A percentile compares a stretch with the other conserved stretches of the same genome.
These are phyloP conservation scores for Boulengeromyrus knoepffleri DNA, from an alignment of 2,113 vertebrate species.

Conservation along the genomic window DNA sequence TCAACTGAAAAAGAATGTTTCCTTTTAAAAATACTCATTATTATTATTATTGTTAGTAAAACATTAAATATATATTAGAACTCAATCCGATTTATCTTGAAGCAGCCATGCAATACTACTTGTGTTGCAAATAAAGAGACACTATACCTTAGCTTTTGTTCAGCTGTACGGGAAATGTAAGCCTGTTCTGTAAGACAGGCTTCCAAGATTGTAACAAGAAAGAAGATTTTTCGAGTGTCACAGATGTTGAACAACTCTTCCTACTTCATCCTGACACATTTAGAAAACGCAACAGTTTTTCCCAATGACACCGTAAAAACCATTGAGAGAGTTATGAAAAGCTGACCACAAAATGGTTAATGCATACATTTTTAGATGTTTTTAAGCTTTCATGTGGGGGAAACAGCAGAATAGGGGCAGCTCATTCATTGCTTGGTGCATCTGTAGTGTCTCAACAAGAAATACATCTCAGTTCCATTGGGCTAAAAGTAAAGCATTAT, in stretches of 20 bases:
- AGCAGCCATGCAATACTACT: neutral
- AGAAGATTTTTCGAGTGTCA: neutral
- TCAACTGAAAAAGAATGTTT: too few relatives aligned
- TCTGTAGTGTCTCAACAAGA: neutral
- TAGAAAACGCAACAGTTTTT: neutral
- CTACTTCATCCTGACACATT: slow-evolving; percentile 3
- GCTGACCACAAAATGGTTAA: neutral
- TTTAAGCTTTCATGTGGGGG: slow-evolving; percentile 4
- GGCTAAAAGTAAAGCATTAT: neutral
- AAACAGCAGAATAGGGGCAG: neutral
- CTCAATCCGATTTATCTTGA: neutral
- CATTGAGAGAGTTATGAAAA: neutral
- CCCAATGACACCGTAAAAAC: neutral
- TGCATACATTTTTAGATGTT: slow-evolving; percentile 1
- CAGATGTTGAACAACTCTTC: neutral
- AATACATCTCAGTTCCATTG: neutral
- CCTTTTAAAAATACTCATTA: too few relatives aligned
- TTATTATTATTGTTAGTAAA: too few relatives aligned
- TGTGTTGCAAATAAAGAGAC: neutral
- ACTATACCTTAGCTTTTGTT: neutral
- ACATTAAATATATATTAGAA: neutral
- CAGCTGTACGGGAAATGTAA: neutral
- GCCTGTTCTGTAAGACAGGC: neutral
- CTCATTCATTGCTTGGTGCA: neutral
- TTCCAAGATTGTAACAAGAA: neutral